These are phyloP conservation scores for Tupaia tana DNA, from an alignment of 2,113 vertebrate species.

Conservation along the genomic window DNA sequence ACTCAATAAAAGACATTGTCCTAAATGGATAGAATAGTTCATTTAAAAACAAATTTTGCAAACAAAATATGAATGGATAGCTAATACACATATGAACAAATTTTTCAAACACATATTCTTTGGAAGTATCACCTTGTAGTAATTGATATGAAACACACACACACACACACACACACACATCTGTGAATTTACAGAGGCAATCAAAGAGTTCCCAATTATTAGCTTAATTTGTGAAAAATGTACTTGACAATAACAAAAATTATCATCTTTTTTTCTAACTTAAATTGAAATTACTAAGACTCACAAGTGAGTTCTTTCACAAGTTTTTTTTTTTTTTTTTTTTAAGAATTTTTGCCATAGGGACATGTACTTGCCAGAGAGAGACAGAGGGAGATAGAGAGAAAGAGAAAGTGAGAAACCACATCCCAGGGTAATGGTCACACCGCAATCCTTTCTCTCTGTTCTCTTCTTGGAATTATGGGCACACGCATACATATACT, in stretches of 20 bases:
- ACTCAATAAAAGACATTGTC: not conserved
- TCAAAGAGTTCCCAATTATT: not conserved
- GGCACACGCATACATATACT: no score
- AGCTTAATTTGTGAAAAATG: constrained; percentile 25
- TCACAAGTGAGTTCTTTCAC: not conserved
- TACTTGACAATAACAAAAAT: not conserved
- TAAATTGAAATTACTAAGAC: not conserved
- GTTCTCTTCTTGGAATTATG: no score
- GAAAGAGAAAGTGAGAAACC: no score
- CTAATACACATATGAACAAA: not conserved
- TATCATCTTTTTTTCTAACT: not conserved
- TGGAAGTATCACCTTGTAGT: not conserved
- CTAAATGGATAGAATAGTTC: not conserved
- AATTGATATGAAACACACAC: not conserved
- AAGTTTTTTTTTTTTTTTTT: not conserved
- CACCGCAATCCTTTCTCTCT: no score
- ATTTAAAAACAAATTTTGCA: not conserved
- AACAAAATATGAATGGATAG: not conserved
- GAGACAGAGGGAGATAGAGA: no score
- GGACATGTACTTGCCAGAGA: no score
- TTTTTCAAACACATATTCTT: not conserved
- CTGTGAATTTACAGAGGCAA: not conserved
- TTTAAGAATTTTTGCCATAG: no score
- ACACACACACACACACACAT: not conserved
- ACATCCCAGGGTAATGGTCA: no score